Percentiles rank a stretch among this genome's conserved stretches.
These are phyloP conservation scores for Drosophila histrio DNA, from an alignment of 2,888 invertebrate species.

Conservation along the genomic window DNA sequence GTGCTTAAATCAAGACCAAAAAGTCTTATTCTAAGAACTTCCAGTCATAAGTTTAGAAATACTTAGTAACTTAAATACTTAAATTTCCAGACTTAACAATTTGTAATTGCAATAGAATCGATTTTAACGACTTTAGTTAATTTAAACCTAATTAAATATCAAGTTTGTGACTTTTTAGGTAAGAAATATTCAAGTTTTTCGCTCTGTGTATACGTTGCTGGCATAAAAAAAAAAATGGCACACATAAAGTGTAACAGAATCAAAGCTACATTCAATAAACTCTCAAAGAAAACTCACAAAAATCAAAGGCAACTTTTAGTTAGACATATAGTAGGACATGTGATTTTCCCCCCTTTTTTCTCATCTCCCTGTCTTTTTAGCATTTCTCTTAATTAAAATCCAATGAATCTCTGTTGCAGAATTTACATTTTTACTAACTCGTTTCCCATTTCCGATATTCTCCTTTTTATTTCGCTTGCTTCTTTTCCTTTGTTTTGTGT, in stretches of 20 bases:
- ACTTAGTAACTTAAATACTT: no score
- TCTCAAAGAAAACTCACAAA: slow-evolving; percentile 35
- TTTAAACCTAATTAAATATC: no score
- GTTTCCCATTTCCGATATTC: not conserved
- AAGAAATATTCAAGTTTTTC: no score
- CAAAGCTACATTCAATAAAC: slow-evolving; percentile 42
- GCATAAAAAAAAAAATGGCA: slow-evolving; percentile 41
- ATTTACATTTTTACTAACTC: slow-evolving; percentile 52
- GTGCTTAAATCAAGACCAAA: no score
- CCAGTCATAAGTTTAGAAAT: no score
- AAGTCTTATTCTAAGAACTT: no score
- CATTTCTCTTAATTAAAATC: slow-evolving; percentile 71
- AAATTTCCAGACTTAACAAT: no score
- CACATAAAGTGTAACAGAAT: slow-evolving; percentile 1
- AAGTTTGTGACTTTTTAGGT: no score
- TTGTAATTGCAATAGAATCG: no score
- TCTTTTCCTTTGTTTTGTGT: slow-evolving; percentile 8
- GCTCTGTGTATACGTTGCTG: slow-evolving; percentile 47
- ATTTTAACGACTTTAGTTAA: no score
- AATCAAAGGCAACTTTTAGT: slow-evolving; percentile 15
- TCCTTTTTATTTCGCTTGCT: not conserved
- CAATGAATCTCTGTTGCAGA: slow-evolving; percentile 57
- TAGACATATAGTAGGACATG: slow-evolving; percentile 6
- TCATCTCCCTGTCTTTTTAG: slow-evolving; percentile 5
- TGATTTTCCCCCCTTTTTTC: not conserved